Conservation (phyloP, 2,797 vertebrate genomes). For the Botia almorhae region DNA sequence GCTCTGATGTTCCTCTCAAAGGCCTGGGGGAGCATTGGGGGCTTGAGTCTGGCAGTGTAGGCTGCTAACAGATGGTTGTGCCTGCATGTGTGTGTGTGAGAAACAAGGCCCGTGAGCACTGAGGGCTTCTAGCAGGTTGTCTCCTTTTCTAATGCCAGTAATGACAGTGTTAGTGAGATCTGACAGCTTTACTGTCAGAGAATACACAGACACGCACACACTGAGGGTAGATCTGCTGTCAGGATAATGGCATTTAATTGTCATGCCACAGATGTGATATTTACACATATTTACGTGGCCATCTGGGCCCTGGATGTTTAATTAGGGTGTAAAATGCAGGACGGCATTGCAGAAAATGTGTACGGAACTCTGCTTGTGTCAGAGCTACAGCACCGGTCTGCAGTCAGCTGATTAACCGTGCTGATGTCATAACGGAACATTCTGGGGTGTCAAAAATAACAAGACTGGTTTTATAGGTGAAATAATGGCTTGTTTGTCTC, state of each 20-base stretch:
- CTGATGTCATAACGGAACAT: conserved; percentile 30
- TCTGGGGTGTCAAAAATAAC: conserved; percentile 26
- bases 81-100: conserved; percentile 26
- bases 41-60: conserved; percentile 53
- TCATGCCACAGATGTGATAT: conserved; percentile 1
- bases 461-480: conserved; percentile 39
- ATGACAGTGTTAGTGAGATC: conserved; percentile 67
- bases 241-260: conserved; percentile 35
- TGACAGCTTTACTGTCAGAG: conserved; percentile 62
- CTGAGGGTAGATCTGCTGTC: conserved; percentile 47
- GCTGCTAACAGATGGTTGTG: conserved; percentile 67
- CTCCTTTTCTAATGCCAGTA: conserved; percentile 53
- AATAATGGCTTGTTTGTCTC: conserved; percentile 43
- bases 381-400: not conserved
- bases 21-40: conserved; percentile 67
- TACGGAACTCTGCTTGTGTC: not conserved
- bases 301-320: conserved; percentile 42
- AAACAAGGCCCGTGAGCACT: conserved; percentile 20
- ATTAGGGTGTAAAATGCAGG: conserved; percentile 28
- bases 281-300: conserved; percentile 28
- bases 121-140: conserved; percentile 57
- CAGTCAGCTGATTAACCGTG: conserved; percentile 29
- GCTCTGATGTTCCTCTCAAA: conserved; percentile 77
- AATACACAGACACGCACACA: conserved; percentile 45
- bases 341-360: conserved; percentile 4